Base-by-base conservation (phyloP, 2,888 invertebrate genomes). In the Platynereis dumerilii region DNA sequence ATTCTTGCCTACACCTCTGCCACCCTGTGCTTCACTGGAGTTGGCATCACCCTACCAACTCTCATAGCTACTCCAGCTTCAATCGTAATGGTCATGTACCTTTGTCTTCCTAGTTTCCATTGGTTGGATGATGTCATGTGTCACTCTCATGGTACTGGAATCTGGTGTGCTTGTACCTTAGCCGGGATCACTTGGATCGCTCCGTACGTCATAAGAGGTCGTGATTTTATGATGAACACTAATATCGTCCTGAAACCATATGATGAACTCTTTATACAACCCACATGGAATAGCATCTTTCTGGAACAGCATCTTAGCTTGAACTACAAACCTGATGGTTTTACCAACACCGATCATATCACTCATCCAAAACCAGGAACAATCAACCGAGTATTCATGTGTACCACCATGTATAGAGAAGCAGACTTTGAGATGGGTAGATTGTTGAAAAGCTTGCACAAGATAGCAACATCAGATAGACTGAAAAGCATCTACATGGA, bases 351-450 rank as follows among this genome's bases (percentile, higher is more conserved):
- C 3, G 53, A 60, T 20, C 60, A 55, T 2, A 55, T 55, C 1
- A 20, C 34, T 1, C 22, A 44, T 3, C 24, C 56, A 15, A 48
- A 61, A 28, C 22, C 59, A 34, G 44, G 42, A 20, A 34, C 58
- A 5, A 42, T 52, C 5, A 74, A 64, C 20, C 59, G 74, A 17
- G 70, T 78, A 2, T 78, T 74, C 55, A 68, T 78, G 22, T 78
- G 78, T 45, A 78, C 78, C 1, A 78, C 78, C 1, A 77, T 78
- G 78, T 77, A 76, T 58, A 69, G 76, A n/a, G 78, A 78, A 61
- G 74, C 78, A 0, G 75, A 77, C 39, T 74, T 75, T 53, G 78
- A 78, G 64, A 78, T 78, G 78, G 73, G 72, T 42, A 64, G 76
- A 17, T 69, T 77, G 2, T 58, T 78, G 10, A 27, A 65, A 26